phyloP scores from a whole-genome alignment of 2,113 vertebrate genomes.

The Tragelaphus buxtoni region DNA sequence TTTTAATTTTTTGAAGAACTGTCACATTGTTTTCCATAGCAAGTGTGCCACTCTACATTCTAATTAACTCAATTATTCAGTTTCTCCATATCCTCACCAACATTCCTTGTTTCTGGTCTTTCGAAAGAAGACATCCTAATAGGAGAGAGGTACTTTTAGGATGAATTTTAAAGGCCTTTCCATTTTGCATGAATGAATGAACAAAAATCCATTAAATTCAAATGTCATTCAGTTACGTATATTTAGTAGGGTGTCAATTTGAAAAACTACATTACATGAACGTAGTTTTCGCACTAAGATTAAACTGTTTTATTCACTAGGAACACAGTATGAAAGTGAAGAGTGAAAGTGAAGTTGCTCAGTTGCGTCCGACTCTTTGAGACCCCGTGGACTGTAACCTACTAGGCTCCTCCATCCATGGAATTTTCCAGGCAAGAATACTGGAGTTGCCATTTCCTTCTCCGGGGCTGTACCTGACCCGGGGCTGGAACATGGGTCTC shows the following conservation, averaged over 20 bases:
- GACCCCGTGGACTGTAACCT: not conserved
- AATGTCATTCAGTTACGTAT: not conserved
- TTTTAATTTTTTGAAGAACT: not conserved
- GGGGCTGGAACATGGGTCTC: rapidly evolving
- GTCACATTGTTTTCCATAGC: not conserved
- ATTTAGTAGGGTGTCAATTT: not conserved
- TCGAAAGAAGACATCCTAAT: not conserved
- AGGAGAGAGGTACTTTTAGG: not conserved
- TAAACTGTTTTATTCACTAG: not conserved
- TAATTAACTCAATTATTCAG: not conserved
- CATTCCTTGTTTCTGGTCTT: not conserved
- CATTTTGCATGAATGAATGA: not conserved
- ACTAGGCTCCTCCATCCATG: not conserved
- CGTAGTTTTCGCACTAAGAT: not conserved
- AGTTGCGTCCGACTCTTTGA: not conserved
- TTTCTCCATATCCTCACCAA: not conserved
- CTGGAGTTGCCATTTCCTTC: not conserved
- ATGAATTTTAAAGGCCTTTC: not conserved
- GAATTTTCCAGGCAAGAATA: not conserved
- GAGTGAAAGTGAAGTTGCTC: not conserved
- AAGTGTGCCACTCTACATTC: not conserved
- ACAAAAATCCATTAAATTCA: not conserved
- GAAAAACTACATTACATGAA: not conserved
- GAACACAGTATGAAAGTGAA: not conserved
- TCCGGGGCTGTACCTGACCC: not conserved